Conservation (phyloP, 2,113 vertebrate species). For the Pterocles orientalis region DNA sequence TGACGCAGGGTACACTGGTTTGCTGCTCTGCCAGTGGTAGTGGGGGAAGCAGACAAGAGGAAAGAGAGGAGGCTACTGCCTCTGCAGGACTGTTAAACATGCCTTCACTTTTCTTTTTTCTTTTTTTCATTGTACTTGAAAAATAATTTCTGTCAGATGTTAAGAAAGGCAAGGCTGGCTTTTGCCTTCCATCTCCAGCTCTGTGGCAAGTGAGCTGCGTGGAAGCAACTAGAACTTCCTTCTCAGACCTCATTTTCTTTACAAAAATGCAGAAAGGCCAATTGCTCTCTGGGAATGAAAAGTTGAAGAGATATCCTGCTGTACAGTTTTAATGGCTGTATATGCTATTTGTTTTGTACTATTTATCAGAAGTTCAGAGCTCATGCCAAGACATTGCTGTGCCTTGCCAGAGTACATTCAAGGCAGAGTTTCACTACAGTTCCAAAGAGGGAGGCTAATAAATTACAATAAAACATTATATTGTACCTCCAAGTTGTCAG, state of each 20-base stretch:
- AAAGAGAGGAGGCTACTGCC: not conserved
- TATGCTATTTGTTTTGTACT: not conserved
- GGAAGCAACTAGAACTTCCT: not conserved
- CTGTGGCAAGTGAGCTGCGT: not conserved
- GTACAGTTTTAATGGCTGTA: not conserved
- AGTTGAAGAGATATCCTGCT: not conserved
- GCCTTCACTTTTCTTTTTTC: not conserved
- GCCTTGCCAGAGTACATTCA: not conserved
- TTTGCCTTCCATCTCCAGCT: not conserved
- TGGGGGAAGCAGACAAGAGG: not conserved
- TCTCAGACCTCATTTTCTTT: not conserved
- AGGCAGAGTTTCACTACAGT: slow-evolving; percentile 21
- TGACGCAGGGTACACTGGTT: not conserved
- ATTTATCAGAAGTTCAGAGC: slow-evolving; percentile 41
- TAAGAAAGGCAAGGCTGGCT: not conserved
- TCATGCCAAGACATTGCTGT: not conserved
- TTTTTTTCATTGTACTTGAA: not conserved
- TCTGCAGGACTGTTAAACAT: not conserved
- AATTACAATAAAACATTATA: slow-evolving; percentile 58
- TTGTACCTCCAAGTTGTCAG: slow-evolving; percentile 43
- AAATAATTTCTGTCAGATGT: not conserved
- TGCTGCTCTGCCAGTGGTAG: not conserved
- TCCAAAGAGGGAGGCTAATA: slow-evolving; percentile 26
- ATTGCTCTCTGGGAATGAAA: not conserved
- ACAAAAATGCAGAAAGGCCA: not conserved